Evolutionary conservation across 2,888 invertebrate genomes (phyloP).

Genomic region (Nipponacmea schrenckii): DNA sequence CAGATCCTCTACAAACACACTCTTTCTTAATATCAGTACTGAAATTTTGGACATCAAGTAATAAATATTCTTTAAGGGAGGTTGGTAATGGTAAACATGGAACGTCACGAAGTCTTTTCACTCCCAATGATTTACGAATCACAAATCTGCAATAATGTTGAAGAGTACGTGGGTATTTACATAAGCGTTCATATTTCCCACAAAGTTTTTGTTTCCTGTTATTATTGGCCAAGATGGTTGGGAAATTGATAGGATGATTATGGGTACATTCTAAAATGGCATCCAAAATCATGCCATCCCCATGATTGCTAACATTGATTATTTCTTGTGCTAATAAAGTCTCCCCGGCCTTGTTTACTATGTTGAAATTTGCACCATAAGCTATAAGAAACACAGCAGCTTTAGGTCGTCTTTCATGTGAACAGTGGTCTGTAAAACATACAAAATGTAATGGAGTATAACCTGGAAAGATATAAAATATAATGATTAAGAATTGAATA

Average conservation of each 20-base stretch:
- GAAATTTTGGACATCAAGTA: slow-evolving; percentile 18
- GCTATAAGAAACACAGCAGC: slow-evolving; percentile 61
- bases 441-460: slow-evolving; percentile 61
- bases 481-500: neutral
- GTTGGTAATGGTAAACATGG: slow-evolving; percentile 55
- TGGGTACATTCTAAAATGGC: slow-evolving; percentile 56
- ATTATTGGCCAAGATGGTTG: slow-evolving; percentile 16
- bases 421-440: slow-evolving; percentile 54
- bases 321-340: slow-evolving; percentile 57
- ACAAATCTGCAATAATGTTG: slow-evolving; percentile 61
- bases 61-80: slow-evolving; percentile 56
- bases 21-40: neutral
- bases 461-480: slow-evolving; percentile 43
- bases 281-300: slow-evolving; percentile 39
- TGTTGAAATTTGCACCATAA: slow-evolving; percentile 57
- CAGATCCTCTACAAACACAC: too few relatives aligned
- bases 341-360: slow-evolving; percentile 53
- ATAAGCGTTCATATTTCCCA: slow-evolving; percentile 8
- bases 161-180: slow-evolving; percentile 54
- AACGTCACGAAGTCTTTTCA: slow-evolving; percentile 46
- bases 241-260: slow-evolving; percentile 49
- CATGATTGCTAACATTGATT: slow-evolving; percentile 30
- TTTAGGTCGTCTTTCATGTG: slow-evolving; percentile 54
- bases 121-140: slow-evolving; percentile 52
- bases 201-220: neutral